Base-by-base conservation (phyloP, 2,113 vertebrate species). In the Mus spicilegus region DNA sequence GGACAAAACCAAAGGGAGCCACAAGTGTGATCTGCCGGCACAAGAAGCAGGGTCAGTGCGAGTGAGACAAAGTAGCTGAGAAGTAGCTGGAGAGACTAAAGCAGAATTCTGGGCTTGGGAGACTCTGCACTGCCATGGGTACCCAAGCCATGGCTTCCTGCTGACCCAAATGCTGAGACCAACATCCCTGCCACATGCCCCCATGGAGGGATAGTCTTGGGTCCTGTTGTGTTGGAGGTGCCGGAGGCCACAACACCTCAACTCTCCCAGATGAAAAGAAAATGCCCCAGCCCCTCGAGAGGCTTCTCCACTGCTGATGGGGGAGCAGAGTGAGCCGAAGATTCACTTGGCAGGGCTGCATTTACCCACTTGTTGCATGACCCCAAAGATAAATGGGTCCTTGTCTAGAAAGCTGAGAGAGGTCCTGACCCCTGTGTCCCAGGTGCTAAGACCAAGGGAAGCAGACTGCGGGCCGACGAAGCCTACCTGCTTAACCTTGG, bases 401-500 rank as follows among this genome's bases (percentile, higher is more conserved):
- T 56, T 78, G 17, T 14, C n/a, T 28, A 36, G 33, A 70, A 39
- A 78, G 42, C 42, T 14, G 10, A 73, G 61, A 17, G 1, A 51
- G 17, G 26, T 61, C 75, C 33, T 46, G 61, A 30, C 33, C 51
- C 33, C 58, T 24, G 26, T 26, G 12, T 10, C 61, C 82, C 54
- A 13, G 28, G 13, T 42, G 28, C 36, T 67, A 51, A 39, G 63
- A 4, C 36, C 11, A 4, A 13, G 51, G 36, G 54, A 56, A 16
- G 14, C 5, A 2, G 10, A 56, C 78, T 36, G 49, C 2, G 7
- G n/a, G 20, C 58, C 36, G 14, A 7, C 51, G 19, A n/a, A 3
- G 30, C 0, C 93, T 98, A 99, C 99, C 99, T 99, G 99, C 95
- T 99, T 99, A 88, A 99, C 98, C 96, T 99, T 99, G 7, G 99